Evolutionary conservation across 2,797 vertebrate species (phyloP).

Genomic region (Synanceia verrucosa): DNA sequence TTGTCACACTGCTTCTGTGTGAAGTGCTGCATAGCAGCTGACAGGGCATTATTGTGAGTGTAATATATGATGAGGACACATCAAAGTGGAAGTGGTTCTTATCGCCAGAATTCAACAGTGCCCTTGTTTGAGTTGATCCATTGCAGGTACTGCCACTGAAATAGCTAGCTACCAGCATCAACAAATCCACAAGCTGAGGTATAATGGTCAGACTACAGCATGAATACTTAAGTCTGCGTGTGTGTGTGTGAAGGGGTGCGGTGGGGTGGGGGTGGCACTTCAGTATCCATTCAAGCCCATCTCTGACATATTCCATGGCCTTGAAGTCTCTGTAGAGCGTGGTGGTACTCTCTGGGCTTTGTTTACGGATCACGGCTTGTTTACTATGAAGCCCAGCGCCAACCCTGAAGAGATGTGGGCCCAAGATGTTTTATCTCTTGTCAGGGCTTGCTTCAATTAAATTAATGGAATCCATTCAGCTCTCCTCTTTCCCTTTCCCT

Average conservation of each 20-base stretch:
- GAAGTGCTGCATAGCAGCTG: slow-evolving; percentile 18
- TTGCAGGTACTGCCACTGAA: slow-evolving; percentile 66
- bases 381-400: slow-evolving; percentile 89
- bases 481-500: slow-evolving; percentile 88
- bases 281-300: slow-evolving; percentile 84
- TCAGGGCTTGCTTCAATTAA: slow-evolving; percentile 98
- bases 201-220: slow-evolving; percentile 76
- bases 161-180: slow-evolving; percentile 83
- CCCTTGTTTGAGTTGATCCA: slow-evolving; percentile 58
- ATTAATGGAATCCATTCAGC: slow-evolving; percentile 99
- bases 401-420: slow-evolving; percentile 91
- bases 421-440: slow-evolving; percentile 98
- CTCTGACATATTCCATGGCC: slow-evolving; percentile 88
- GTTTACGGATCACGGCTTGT: slow-evolving; percentile 92
- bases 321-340: slow-evolving; percentile 89
- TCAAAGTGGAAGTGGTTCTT: slow-evolving; percentile 52
- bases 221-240: slow-evolving; percentile 75
- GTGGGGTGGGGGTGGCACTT: slow-evolving; percentile 70
- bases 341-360: slow-evolving; percentile 82
- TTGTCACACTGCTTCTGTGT: not conserved
- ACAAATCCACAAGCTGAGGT: slow-evolving; percentile 76
- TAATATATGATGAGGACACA: slow-evolving; percentile 52
- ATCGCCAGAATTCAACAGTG: slow-evolving; percentile 50
- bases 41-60: slow-evolving; percentile 23
- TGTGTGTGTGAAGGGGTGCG: not conserved